Evolutionary conservation across 1,140 invertebrate genomes (phyloP).

Genomic region (Dufourea novaeangliae): DNA sequence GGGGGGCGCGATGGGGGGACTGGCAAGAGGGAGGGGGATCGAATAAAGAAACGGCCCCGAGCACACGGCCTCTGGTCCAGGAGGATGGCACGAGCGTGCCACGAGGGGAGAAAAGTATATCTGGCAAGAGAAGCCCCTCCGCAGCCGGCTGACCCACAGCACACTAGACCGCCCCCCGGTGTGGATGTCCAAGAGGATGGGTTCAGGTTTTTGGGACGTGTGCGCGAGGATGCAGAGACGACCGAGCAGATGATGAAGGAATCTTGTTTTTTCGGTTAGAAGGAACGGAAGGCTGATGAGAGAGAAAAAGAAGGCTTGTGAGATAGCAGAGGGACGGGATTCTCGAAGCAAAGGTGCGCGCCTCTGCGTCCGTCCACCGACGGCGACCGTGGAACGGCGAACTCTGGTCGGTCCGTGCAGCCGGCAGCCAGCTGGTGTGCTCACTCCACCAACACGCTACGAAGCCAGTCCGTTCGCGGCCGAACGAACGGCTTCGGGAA

Average conservation of each 20-base stretch:
- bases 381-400: slow-evolving; percentile 76
- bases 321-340: slow-evolving; percentile 18
- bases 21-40: neutral
- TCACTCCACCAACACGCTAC: slow-evolving; percentile 56
- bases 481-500: slow-evolving; percentile 71
- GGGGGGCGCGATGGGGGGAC: neutral
- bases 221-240: neutral
- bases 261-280: neutral
- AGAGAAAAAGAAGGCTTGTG: neutral
- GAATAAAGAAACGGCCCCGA: slow-evolving; percentile 35
- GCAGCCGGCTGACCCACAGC: slow-evolving; percentile 49
- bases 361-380: slow-evolving; percentile 69
- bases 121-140: slow-evolving; percentile 21
- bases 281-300: slow-evolving; percentile 16
- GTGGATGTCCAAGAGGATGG: neutral
- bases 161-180: neutral
- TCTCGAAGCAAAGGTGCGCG: slow-evolving; percentile 59
- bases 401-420: slow-evolving; percentile 71
- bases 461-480: slow-evolving; percentile 67
- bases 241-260: neutral
- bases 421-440: slow-evolving; percentile 69
- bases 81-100: slow-evolving; percentile 43
- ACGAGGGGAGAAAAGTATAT: slow-evolving; percentile 44
- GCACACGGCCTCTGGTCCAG: slow-evolving; percentile 9
- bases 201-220: slow-evolving; percentile 10